A percentile compares a stretch with the other conserved stretches of the same genome.
phyloP scores from a whole-genome alignment of 2,113 vertebrate species.

The Tenrec ecaudatus region DNA sequence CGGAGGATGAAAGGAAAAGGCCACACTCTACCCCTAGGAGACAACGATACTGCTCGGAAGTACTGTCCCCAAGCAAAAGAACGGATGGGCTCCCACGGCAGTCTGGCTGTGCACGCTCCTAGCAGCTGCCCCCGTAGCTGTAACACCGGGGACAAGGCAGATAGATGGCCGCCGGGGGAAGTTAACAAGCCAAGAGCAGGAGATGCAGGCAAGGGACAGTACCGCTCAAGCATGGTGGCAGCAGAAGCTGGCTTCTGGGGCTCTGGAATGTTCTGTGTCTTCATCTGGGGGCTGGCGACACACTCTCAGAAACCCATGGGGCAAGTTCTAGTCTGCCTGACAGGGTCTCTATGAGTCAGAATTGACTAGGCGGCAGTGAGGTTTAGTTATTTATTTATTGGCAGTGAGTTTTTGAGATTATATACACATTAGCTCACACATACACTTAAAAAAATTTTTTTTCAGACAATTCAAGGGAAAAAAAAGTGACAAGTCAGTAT shows the following conservation, averaged over 20 bases:
- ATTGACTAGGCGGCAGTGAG: too few species aligned
- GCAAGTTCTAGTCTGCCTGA: too few species aligned
- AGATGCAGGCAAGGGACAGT: accelerated
- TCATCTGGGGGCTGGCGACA: background rate
- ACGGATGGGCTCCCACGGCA: background rate
- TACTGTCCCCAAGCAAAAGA: background rate
- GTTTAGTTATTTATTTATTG: too few species aligned
- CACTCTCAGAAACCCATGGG: too few species aligned
- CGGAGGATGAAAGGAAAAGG: background rate
- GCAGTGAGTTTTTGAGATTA: too few species aligned
- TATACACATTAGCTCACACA: too few species aligned
- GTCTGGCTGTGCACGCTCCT: background rate
- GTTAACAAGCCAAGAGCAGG: background rate
- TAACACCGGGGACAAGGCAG: too few species aligned
- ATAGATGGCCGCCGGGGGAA: too few species aligned
- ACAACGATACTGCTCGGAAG: background rate
- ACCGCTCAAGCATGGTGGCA: accelerated
- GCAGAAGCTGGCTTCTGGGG: background rate
- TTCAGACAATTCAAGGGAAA: background rate
- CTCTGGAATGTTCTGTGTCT: background rate
- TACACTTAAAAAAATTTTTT: background rate
- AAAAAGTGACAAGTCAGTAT: background rate
- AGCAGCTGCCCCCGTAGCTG: background rate
- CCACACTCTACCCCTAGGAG: background rate
- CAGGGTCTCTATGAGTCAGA: too few species aligned